Conservation (phyloP, 1,140 invertebrate genomes). For the Eumeta japonica region DNA sequence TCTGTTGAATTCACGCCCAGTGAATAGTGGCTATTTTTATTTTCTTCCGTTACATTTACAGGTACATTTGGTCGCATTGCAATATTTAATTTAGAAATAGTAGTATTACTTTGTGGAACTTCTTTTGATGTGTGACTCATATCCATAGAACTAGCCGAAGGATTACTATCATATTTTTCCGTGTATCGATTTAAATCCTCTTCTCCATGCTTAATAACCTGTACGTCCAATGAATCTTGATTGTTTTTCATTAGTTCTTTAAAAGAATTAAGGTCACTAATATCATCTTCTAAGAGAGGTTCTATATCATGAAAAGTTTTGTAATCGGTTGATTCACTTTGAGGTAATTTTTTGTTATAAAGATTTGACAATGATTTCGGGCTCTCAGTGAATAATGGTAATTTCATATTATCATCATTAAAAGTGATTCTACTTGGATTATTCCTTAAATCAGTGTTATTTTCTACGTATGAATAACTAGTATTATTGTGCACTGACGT, state of each 20-base stretch:
- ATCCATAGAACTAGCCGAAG: slow-evolving; percentile 43
- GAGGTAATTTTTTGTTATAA: slow-evolving; percentile 19
- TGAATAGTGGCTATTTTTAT: slow-evolving; percentile 3
- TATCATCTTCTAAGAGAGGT: slow-evolving; percentile 58
- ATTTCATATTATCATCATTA: slow-evolving; percentile 20
- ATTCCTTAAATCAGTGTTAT: slow-evolving; percentile 20
- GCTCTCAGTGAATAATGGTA: slow-evolving; percentile 9
- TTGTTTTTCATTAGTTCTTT: slow-evolving; percentile 52
- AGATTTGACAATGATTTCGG: too few species aligned
- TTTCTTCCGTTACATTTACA: neutral
- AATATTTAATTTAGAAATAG: too few species aligned
- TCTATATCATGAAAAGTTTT: slow-evolving; percentile 54
- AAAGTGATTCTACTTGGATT: slow-evolving; percentile 17
- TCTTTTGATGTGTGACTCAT: slow-evolving; percentile 31
- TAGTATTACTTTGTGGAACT: too few species aligned
- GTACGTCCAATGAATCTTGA: slow-evolving; percentile 54
- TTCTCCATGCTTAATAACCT: slow-evolving; percentile 52
- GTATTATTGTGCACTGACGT: too few species aligned
- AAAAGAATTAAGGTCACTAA: slow-evolving; percentile 49
- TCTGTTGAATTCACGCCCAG: slow-evolving; percentile 4
- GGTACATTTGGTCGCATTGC: neutral
- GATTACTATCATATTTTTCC: slow-evolving; percentile 32
- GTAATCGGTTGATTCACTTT: slow-evolving; percentile 51
- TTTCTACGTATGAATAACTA: neutral
- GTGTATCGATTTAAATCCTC: slow-evolving; percentile 23